Base-by-base conservation (phyloP, 2,888 invertebrate genomes). In the Isotomurus palustris region DNA sequence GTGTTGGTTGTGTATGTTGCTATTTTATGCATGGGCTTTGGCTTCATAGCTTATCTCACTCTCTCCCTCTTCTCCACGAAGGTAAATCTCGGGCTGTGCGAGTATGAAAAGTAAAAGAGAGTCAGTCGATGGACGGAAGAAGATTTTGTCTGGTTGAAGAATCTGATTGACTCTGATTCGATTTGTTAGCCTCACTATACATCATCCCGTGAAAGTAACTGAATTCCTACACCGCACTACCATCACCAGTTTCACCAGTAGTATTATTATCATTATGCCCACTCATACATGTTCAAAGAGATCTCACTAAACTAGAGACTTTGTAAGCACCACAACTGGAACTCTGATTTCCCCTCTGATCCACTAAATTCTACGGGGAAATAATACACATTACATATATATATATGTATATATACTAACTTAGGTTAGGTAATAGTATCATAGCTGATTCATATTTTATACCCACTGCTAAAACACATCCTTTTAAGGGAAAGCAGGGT, bases 81-180 rank as follows among this genome's bases (percentile, higher is more conserved):
- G 38, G 38, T 38, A 38, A 38, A 17, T 38, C 38, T 38, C 32
- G 38, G 14, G n/a, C n/a, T n/a, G 40, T 19, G 6, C 8, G 40
- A 19, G 32, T 35, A 49, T 49, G 35, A 49, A 49, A 40, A 53
- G 53, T 40, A 53, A 43, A 41, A 40, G 53, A 25, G 41, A 51
- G 41, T 35, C n/a, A 17, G 40, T 40, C 17, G 56, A 56, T 36
- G 51, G 44, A 48, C 48, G 52, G 56, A 51, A 35, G 36, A 45
- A 47, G 52, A 56, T 51, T 48, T 56, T 48, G 47, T 52, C 52
- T 51, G 56, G 56, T 51, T 56, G 50, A 48, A 54, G 58, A 66
- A 66, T 66, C 66, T 59, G 66, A 66, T 66, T 66, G 62, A 63
- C 66, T 66, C 60, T 66, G 66, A 66, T 66, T 66, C 66, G 66